Conservation (phyloP, 2,797 vertebrate genomes). For the Pantherophis vulpinus region DNA sequence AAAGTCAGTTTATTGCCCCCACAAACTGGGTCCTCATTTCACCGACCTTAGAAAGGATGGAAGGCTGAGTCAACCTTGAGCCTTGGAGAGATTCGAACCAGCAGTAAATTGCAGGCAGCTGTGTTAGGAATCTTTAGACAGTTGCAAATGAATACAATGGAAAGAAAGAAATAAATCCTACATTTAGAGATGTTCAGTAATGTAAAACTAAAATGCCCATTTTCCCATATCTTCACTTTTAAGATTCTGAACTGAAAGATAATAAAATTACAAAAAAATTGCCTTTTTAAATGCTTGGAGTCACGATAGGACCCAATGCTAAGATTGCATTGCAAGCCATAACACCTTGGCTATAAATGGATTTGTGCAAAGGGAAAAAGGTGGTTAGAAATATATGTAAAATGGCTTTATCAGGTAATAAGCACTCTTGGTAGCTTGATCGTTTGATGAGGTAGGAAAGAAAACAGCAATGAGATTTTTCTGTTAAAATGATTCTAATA, state of each 20-base stretch:
- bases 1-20: too few species aligned
- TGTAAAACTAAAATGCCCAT: background rate
- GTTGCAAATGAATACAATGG: background rate
- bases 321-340: slow-evolving; percentile 26
- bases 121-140: background rate
- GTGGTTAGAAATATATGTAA: slow-evolving; percentile 47
- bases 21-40: too few species aligned
- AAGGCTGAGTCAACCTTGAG: too few species aligned
- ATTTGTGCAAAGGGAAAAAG: slow-evolving; percentile 35
- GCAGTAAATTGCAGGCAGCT: too few species aligned
- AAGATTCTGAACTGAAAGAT: slow-evolving; percentile 16
- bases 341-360: slow-evolving; percentile 32
- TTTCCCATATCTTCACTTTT: background rate
- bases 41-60: too few species aligned
- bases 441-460: slow-evolving; percentile 29
- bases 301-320: slow-evolving; percentile 35
- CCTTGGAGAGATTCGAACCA: too few species aligned
- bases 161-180: background rate
- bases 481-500: slow-evolving; percentile 61
- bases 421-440: slow-evolving; percentile 28
- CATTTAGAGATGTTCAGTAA: background rate
- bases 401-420: slow-evolving; percentile 51
- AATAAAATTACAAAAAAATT: slow-evolving; percentile 21
- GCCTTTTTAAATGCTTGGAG: slow-evolving; percentile 19
- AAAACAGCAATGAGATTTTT: slow-evolving; percentile 41